Evolutionary conservation across 2,797 vertebrate species (phyloP).

Genomic region (Hylomyscus alleni): DNA sequence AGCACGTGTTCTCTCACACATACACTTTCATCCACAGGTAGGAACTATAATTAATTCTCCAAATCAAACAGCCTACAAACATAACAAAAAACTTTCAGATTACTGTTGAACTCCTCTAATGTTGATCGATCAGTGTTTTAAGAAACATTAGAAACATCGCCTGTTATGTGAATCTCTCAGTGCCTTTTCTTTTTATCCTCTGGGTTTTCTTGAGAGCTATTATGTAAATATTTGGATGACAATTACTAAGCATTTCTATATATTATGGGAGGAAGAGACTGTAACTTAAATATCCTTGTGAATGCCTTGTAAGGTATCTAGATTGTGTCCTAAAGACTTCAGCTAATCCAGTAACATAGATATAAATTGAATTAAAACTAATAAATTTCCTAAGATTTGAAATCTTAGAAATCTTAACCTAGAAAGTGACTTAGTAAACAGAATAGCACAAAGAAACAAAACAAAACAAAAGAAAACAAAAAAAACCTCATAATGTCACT

Average conservation of each 20-base stretch:
- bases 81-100: conserved; percentile 26
- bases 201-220: conserved; percentile 15
- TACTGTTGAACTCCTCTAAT: neutral
- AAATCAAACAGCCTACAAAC: neutral
- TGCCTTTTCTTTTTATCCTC: conserved; percentile 15
- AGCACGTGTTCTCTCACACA: neutral
- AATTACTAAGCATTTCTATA: conserved; percentile 32
- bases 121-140: neutral
- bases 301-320: neutral
- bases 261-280: neutral
- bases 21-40: neutral
- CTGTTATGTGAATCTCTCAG: neutral
- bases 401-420: neutral
- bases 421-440: neutral
- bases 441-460: neutral
- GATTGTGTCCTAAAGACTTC: neutral
- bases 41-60: neutral
- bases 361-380: neutral
- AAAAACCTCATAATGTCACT: neutral
- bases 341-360: neutral
- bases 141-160: neutral
- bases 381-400: neutral
- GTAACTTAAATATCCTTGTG: neutral
- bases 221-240: conserved; percentile 46
- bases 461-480: no score